Evolutionary conservation across 2,113 vertebrate genomes (phyloP), one percentile per base, ranked within the genome.

Genomic region (Eulemur macaco): DNA sequence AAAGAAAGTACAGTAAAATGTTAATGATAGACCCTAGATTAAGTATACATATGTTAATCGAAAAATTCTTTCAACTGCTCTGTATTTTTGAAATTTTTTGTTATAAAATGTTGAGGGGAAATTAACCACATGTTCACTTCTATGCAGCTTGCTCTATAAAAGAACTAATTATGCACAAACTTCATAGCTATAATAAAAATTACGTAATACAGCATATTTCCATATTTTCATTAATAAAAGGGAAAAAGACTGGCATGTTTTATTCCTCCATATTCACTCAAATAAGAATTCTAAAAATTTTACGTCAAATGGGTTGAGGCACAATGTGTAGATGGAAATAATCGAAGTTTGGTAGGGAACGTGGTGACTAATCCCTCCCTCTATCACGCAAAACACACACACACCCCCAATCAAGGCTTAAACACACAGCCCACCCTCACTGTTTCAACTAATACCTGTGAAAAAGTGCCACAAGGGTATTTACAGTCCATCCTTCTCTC

Each of bases 221-320:
- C 20, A 21, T 37, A 88, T 87, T 82, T 93, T 95, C 71, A 37
- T 86, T 89, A 84, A 89, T 54, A 77, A 93, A 89, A 92, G 18
- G 2, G 64, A 64, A 94, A 86, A 92, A 81, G 86, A 73, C 77
- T 73, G 73, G 31, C 47, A 91, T 78, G 31, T 60, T 94, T 89
- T 81, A 87, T 39, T 88, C 82, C 82, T 73, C 39, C 68, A 78
- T 21, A 42, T 52, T 86, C 86, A 96, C 54, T 95, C 83, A 81
- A 81, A 14, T 77, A 64, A 82, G 52, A 82, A 77, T 73, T 74
- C 78, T 54, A 66, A 42, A 66, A 78, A 15, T 77, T 87, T 78
- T 21, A 52, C 71, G 37, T 3, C 27, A 73, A 39, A 89, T 63
- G 25, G 9, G 27, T 15, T 29, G 78, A 78, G 60, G 74, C 71